phyloP scores from a whole-genome alignment of 1,140 invertebrate genomes.

The Pseudomyrmex flavicornis region DNA sequence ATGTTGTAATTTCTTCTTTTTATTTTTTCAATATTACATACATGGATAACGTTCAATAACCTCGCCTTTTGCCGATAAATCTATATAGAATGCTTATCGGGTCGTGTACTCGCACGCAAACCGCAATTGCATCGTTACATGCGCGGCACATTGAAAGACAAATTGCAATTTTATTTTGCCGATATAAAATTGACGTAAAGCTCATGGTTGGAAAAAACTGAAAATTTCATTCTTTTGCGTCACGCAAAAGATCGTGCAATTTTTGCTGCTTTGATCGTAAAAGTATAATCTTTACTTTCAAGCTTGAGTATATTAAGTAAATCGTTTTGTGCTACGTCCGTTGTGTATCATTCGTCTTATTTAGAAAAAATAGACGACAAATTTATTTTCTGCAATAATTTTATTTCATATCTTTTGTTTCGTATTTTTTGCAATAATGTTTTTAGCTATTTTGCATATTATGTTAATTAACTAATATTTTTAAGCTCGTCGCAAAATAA shows the following conservation, averaged over 20 bases:
- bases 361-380: background rate
- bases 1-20: no score
- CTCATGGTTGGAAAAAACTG: slow-evolving; percentile 13
- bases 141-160: background rate
- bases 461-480: background rate
- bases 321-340: background rate
- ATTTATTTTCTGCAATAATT: background rate
- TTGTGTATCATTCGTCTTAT: background rate
- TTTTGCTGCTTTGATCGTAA: background rate
- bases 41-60: background rate
- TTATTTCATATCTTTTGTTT: background rate
- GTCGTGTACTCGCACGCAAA: slow-evolving; percentile 24
- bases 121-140: slow-evolving; percentile 21
- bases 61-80: background rate
- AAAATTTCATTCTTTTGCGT: slow-evolving; percentile 12
- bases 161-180: slow-evolving; percentile 49
- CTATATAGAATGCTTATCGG: slow-evolving; percentile 23
- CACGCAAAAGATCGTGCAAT: background rate
- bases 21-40: background rate
- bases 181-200: slow-evolving; percentile 14
- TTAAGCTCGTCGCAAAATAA: background rate
- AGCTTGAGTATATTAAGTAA: background rate
- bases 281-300: background rate
- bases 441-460: background rate
- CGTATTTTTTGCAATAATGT: no score